Percentiles rank a stretch among this genome's conserved stretches.
Conservation (phyloP, 2,888 invertebrate species). For the Lepetodrilus schrolli region DNA sequence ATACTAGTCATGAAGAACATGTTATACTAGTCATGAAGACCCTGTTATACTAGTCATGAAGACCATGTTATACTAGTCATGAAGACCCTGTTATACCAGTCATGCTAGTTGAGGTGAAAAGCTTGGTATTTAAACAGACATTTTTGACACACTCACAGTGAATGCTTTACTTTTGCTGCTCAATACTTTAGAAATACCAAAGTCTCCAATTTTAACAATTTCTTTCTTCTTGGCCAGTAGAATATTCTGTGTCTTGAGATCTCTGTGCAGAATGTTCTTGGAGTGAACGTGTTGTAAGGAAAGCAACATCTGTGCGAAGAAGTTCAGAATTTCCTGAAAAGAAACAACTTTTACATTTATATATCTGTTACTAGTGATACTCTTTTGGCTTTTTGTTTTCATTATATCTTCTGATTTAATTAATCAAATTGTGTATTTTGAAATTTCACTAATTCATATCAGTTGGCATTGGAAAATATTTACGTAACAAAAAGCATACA, state of each 20-base stretch:
- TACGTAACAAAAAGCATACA: too few relatives aligned
- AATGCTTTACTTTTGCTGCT: conserved; percentile 79
- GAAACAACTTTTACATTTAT: not conserved
- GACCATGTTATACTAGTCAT: too few relatives aligned
- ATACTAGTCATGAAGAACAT: too few relatives aligned
- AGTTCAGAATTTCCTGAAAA: conserved; percentile 82
- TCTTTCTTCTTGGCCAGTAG: conserved; percentile 83
- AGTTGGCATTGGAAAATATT: too few relatives aligned
- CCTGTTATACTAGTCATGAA: too few relatives aligned
- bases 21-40: too few relatives aligned
- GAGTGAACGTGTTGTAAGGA: conserved; percentile 88
- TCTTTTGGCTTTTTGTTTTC: not conserved
- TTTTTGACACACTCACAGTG: conserved; percentile 75
- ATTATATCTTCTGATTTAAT: not conserved
- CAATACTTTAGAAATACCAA: conserved; percentile 87
- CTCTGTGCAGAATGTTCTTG: conserved; percentile 86
- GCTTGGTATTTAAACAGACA: too few relatives aligned
- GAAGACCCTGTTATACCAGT: too few relatives aligned
- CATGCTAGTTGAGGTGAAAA: too few relatives aligned
- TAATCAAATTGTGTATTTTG: not conserved
- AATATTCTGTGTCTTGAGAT: conserved; percentile 90
- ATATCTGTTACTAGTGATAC: not conserved
- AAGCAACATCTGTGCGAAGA: conserved; percentile 84
- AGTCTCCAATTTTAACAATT: conserved; percentile 88
- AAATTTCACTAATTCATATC: not conserved